phyloP scores from a whole-genome alignment of 2,888 invertebrate genomes.

The Ochropleura leucogaster region DNA sequence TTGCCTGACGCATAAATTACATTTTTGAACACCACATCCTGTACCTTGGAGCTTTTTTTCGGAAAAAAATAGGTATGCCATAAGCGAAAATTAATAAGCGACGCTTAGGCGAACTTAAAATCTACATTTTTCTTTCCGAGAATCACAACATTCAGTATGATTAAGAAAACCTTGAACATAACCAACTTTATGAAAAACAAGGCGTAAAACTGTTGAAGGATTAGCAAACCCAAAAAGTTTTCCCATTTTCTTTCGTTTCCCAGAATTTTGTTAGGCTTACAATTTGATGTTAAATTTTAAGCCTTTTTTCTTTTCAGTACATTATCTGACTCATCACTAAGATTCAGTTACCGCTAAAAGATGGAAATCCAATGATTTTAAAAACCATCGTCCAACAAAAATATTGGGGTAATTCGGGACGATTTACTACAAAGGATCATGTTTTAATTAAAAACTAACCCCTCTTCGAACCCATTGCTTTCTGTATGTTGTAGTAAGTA shows the following conservation, averaged over 20 bases:
- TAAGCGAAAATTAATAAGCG: not conserved
- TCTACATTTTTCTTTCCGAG: not conserved
- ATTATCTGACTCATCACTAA: not conserved
- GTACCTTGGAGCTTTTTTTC: not conserved
- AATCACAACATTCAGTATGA: not conserved
- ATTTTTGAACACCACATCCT: not conserved
- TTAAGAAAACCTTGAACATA: conserved; percentile 1
- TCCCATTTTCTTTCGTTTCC: not conserved
- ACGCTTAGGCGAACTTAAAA: not conserved
- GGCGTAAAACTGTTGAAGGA: not conserved
- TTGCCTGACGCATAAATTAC: not conserved
- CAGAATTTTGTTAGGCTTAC: not conserved
- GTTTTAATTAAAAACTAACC: not conserved
- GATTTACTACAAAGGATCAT: not conserved
- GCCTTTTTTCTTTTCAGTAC: not conserved
- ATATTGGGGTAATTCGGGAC: not conserved
- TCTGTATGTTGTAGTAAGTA: not conserved
- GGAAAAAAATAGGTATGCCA: conserved; percentile 5
- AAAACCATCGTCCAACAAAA: not conserved
- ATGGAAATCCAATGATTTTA: not conserved
- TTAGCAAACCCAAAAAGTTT: conserved; percentile 19
- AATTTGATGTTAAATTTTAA: too few species aligned
- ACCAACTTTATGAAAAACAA: conserved; percentile 11
- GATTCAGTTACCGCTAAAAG: not conserved
- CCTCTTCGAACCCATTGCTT: not conserved